Base-by-base conservation (phyloP, 1,140 invertebrate species). In the Leptinotarsa defecta region DNA sequence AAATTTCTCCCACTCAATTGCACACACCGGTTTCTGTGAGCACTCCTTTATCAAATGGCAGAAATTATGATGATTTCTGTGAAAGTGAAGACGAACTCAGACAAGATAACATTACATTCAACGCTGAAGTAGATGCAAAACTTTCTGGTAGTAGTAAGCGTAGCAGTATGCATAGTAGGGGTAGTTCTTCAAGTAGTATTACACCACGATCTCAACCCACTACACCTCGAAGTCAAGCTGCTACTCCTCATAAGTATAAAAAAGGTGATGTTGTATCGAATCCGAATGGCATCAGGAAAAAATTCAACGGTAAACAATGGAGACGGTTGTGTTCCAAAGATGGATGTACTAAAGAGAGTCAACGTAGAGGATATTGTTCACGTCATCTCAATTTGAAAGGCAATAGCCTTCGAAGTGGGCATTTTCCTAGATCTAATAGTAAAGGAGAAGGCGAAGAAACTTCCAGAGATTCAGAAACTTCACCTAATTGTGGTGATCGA, bases 251-350 rank as follows among this genome's bases (percentile, higher is more conserved):
- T 87, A 98, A 97, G 86, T 98, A 98, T 87, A 98, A 98, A 88
- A 99, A 99, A 88, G 98, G 98, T 76, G 98, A 99, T 86, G 95
- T 99, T 81, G 96, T 99, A 48, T 93, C 94, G 43, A 98, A 96
- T 67, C 95, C 96, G 65, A 98, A 95, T 84, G 98, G 98, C 77
- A 97, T 99, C 79, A 88, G 97, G 4, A 99, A 99, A 88, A 99
- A 99, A 88, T 99, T 98, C 86, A 99, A 99, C 89, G 98, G 98
- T 5, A 99, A 99, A 88, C 98, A 99, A 85, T 99, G 98, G 98
- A 90, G 98, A 78, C 89, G 98, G 81, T 89, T 99, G 61, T 98
- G 96, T 97, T 96, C 75, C 1, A 96, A 95, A 86, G 94, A 96
- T 84, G 94, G 94, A 73, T 99, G 98, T 87, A 94, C 92, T n/a